These are phyloP conservation scores for Potorous gilbertii DNA, from an alignment of 2,797 vertebrate genomes.

Conservation along the genomic window DNA sequence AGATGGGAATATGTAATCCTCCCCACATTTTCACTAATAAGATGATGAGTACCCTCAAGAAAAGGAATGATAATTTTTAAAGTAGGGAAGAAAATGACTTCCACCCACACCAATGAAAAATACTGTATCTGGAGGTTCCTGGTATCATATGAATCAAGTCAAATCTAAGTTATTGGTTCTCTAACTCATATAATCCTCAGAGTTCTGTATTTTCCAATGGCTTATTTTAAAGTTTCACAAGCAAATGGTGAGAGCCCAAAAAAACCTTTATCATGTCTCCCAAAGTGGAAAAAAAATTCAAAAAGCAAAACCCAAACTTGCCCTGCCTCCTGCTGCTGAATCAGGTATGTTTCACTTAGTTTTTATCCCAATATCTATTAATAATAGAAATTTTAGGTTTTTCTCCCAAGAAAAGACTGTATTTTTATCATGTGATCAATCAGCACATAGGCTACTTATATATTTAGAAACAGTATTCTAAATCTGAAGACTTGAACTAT, in stretches of 20 bases:
- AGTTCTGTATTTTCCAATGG: background rate
- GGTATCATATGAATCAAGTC: background rate
- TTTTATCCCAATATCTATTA: background rate
- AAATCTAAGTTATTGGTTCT: background rate
- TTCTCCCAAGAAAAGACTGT: background rate
- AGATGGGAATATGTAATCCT: background rate
- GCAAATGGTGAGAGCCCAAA: background rate
- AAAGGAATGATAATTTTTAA: background rate
- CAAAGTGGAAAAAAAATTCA: background rate
- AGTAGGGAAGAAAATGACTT: background rate
- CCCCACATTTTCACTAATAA: background rate
- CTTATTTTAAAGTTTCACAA: background rate
- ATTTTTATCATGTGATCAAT: background rate
- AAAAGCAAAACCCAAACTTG: background rate
- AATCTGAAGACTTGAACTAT: conserved; percentile 1
- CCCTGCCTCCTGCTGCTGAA: background rate
- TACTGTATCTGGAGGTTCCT: background rate
- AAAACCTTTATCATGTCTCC: background rate
- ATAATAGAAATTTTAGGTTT: background rate
- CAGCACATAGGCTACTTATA: background rate
- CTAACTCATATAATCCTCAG: background rate
- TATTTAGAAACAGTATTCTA: conserved; percentile 4
- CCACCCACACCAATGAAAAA: background rate
- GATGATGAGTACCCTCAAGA: background rate
- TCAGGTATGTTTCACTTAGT: background rate